Evolutionary conservation across 2,888 invertebrate species (phyloP).

Genomic region (Incurvaria masculella): DNA sequence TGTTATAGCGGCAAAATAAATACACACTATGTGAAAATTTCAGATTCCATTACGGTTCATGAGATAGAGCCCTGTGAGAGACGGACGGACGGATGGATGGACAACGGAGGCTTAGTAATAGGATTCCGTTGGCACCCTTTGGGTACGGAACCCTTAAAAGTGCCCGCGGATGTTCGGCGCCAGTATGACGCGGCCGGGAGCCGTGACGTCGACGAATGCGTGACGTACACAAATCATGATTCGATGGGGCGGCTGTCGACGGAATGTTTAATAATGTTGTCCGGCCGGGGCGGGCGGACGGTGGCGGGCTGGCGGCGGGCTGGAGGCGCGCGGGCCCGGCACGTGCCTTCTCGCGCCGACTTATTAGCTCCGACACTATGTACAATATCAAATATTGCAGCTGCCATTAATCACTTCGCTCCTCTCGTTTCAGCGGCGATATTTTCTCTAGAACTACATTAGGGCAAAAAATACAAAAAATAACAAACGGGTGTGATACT

Average conservation of each 20-base stretch:
- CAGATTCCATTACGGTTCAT: too few relatives aligned
- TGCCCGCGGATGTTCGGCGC: slow-evolving; percentile 43
- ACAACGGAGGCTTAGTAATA: too few relatives aligned
- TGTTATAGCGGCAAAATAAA: too few relatives aligned
- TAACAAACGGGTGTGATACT: too few relatives aligned
- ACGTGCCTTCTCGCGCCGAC: background rate
- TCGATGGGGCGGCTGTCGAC: slow-evolving; percentile 43
- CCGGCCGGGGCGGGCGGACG: slow-evolving; percentile 9
- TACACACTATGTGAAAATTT: too few relatives aligned
- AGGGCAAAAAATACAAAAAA: too few relatives aligned
- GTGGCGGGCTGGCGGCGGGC: background rate
- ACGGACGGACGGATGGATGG: too few relatives aligned
- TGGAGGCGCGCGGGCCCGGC: background rate
- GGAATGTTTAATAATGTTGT: slow-evolving; percentile 51
- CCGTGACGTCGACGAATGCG: slow-evolving; percentile 26
- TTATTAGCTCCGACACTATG: background rate
- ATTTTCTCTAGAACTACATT: too few relatives aligned
- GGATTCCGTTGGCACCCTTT: too few relatives aligned
- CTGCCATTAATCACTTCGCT: background rate
- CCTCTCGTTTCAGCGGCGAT: too few relatives aligned
- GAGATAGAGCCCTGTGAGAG: too few relatives aligned
- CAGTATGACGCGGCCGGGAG: slow-evolving; percentile 37
- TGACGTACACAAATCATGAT: slow-evolving; percentile 48
- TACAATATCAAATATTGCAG: background rate
- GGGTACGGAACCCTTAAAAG: too few relatives aligned